Evolutionary conservation across 2,113 vertebrate genomes (phyloP).

Genomic region (Seriola aureovittata): DNA sequence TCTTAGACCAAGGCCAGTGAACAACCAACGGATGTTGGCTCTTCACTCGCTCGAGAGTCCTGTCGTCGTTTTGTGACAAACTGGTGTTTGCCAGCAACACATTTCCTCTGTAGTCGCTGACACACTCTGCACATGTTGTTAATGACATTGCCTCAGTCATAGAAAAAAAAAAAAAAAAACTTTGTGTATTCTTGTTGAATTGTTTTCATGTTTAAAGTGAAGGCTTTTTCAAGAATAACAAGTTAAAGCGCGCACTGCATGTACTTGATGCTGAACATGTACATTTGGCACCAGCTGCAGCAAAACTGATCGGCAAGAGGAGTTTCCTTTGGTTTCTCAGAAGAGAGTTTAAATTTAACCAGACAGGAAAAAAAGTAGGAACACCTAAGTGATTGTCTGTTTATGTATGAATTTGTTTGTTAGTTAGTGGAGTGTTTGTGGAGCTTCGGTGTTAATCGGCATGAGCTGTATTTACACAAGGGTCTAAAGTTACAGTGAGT

Average conservation of each 20-base stretch:
- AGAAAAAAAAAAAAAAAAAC: slow-evolving; percentile 10
- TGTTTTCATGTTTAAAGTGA: slow-evolving; percentile 68
- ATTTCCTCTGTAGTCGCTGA: slow-evolving; percentile 42
- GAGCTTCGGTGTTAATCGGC: slow-evolving; percentile 15
- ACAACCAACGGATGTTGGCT: slow-evolving; percentile 57
- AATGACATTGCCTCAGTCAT: slow-evolving; percentile 60
- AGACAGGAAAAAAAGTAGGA: slow-evolving; percentile 12
- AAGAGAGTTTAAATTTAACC: slow-evolving; percentile 10
- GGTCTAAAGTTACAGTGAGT: slow-evolving; percentile 9
- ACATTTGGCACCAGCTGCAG: slow-evolving; percentile 87
- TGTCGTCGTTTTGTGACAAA: slow-evolving; percentile 54
- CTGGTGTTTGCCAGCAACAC: slow-evolving; percentile 32
- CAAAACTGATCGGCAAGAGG: slow-evolving; percentile 83
- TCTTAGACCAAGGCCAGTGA: slow-evolving; percentile 51
- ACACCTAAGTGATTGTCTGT: background rate
- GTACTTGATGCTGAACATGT: slow-evolving; percentile 77
- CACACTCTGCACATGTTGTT: slow-evolving; percentile 65
- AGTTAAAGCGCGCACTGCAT: slow-evolving; percentile 80
- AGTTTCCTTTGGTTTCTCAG: slow-evolving; percentile 65
- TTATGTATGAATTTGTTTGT: background rate
- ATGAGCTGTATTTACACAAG: background rate
- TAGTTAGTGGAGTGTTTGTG: background rate
- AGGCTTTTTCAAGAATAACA: slow-evolving; percentile 72
- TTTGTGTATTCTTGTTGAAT: slow-evolving; percentile 49
- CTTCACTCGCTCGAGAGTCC: slow-evolving; percentile 65